These are phyloP conservation scores for Fissipunctia ypsillon DNA, from an alignment of 2,888 invertebrate genomes.

Conservation along the genomic window DNA sequence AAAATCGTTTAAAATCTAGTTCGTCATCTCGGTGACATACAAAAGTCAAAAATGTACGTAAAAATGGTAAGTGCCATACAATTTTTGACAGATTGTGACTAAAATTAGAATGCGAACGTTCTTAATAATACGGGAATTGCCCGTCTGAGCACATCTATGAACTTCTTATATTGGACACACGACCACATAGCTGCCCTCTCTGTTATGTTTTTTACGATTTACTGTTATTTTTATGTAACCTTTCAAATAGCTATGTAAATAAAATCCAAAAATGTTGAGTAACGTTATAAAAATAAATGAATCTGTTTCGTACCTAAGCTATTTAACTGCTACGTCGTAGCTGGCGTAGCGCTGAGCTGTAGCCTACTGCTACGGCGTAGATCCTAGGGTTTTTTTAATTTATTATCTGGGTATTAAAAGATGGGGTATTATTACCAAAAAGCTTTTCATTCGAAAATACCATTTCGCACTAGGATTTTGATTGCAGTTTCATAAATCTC, in stretches of 20 bases:
- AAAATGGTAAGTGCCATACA: neutral
- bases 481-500: neutral
- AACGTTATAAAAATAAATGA: neutral
- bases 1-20: neutral
- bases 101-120: neutral
- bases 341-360: constrained; percentile 10
- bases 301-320: neutral
- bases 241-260: neutral
- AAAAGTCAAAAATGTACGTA: neutral
- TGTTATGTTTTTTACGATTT: neutral
- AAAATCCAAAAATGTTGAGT: neutral
- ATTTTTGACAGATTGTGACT: neutral
- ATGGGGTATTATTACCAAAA: neutral
- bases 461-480: neutral
- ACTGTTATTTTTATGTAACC: constrained; percentile 1
- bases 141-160: neutral
- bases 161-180: neutral
- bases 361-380: constrained; percentile 35
- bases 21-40: neutral
- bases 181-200: neutral
- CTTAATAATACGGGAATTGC: neutral
- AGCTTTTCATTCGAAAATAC: neutral
- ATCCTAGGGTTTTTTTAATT: neutral
- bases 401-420: neutral
- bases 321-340: constrained; percentile 17